These are phyloP conservation scores for Indri indri DNA, from an alignment of 2,113 vertebrate species.

Conservation along the genomic window DNA sequence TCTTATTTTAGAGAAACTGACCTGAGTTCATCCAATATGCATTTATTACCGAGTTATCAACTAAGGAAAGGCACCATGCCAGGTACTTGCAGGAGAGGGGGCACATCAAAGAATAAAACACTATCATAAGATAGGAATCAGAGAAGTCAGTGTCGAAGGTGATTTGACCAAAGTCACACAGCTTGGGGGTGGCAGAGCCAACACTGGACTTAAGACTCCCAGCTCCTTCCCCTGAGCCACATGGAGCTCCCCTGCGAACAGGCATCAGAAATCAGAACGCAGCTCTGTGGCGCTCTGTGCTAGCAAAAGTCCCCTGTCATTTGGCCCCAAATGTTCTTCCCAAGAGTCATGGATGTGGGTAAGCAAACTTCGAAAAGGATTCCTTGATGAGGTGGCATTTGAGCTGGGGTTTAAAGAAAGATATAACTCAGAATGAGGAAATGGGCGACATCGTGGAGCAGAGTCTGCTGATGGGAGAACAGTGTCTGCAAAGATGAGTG, in stretches of 20 bases:
- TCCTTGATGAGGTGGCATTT: neutral
- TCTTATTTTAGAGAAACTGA: neutral
- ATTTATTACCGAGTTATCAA: neutral
- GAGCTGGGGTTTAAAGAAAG: neutral
- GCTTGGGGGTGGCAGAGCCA: neutral
- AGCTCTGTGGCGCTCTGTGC: neutral
- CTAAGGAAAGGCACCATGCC: neutral
- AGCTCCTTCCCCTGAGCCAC: neutral
- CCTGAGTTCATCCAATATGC: too few relatives aligned
- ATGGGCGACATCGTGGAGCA: accelerated
- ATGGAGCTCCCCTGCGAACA: neutral
- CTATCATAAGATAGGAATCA: neutral
- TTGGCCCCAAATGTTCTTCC: neutral
- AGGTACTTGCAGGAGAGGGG: too few relatives aligned
- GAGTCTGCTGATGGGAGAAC: accelerated
- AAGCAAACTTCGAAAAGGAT: neutral
- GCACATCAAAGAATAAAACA: neutral
- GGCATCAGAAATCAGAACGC: neutral
- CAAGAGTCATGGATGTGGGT: accelerated
- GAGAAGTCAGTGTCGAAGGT: neutral
- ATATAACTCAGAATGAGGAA: neutral
- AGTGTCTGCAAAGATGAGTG: accelerated
- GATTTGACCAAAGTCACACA: neutral
- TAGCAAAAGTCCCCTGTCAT: neutral
- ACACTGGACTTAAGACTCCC: neutral